Evolutionary conservation across 2,888 invertebrate genomes (phyloP).

Genomic region (Cartodere bifasciata): DNA sequence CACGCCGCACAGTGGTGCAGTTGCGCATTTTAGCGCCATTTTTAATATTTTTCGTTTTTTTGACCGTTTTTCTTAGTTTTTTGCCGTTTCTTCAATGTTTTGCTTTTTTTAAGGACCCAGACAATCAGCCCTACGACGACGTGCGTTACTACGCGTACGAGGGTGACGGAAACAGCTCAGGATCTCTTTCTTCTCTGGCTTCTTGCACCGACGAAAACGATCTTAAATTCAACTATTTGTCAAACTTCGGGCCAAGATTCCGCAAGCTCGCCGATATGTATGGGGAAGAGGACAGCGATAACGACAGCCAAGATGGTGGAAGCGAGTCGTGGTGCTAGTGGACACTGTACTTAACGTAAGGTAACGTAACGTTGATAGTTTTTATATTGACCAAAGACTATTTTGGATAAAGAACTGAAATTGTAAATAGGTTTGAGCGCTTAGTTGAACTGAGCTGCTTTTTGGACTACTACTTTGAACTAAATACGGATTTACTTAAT

Average conservation of each 20-base stretch:
- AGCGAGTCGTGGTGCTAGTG: conserved; percentile 73
- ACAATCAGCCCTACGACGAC: conserved; percentile 88
- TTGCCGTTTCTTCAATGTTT: too few relatives aligned
- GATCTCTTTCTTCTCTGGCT: conserved; percentile 83
- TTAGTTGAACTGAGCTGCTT: too few relatives aligned
- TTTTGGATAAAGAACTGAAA: too few relatives aligned
- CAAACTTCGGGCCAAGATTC: conserved; percentile 93
- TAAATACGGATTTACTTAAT: too few relatives aligned
- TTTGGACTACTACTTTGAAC: too few relatives aligned
- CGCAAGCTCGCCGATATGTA: conserved; percentile 89
- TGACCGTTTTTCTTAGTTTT: too few relatives aligned
- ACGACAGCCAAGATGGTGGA: conserved; percentile 62
- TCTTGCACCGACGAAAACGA: conserved; percentile 55
- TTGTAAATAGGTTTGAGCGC: too few relatives aligned
- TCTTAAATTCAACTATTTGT: conserved; percentile 86
- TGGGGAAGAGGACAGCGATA: conserved; percentile 76
- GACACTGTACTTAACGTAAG: conserved; percentile 12
- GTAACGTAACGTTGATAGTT: too few relatives aligned
- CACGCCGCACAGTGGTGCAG: too few relatives aligned
- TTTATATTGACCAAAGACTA: conserved; percentile 24
- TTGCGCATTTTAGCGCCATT: too few relatives aligned
- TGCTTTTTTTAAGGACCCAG: too few relatives aligned
- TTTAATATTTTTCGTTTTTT: too few relatives aligned
- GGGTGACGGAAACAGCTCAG: conserved; percentile 84
- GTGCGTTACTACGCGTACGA: conserved; percentile 97